Evolutionary conservation across 2,113 vertebrate species (phyloP).

Genomic region (Alligator sinensis): DNA sequence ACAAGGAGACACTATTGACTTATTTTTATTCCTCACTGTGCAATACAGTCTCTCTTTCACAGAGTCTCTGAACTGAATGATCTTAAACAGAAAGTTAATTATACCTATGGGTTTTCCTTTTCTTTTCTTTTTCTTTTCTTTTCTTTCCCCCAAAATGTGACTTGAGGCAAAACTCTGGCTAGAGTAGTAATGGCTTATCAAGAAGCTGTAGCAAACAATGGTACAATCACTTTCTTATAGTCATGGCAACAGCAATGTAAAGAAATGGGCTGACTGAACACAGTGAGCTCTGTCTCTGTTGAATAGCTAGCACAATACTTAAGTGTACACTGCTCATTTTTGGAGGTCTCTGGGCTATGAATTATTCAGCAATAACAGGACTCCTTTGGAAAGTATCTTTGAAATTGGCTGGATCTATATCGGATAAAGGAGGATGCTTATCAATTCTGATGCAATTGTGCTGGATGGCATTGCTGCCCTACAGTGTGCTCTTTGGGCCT

Average conservation of each 20-base stretch:
- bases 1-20: background rate
- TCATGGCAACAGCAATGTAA: slow-evolving; percentile 60
- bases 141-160: slow-evolving; percentile 23
- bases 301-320: slow-evolving; percentile 16
- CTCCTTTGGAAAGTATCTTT: slow-evolving; percentile 38
- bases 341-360: slow-evolving; percentile 38
- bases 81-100: slow-evolving; percentile 67
- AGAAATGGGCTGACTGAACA: slow-evolving; percentile 59
- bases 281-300: slow-evolving; percentile 44
- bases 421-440: background rate
- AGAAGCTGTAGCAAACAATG: slow-evolving; percentile 58
- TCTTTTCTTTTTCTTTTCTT: background rate
- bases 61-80: background rate
- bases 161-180: slow-evolving; percentile 59
- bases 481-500: background rate
- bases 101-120: background rate
- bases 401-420: slow-evolving; percentile 17
- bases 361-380: slow-evolving; percentile 65
- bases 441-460: background rate
- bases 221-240: slow-evolving; percentile 71
- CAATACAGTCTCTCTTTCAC: background rate
- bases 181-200: slow-evolving; percentile 48
- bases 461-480: background rate
- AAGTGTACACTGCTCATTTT: slow-evolving; percentile 63
- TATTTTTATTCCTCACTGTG: background rate